These are phyloP conservation scores for Trachythela sp. DNA, from an alignment of 64 coral and sea anemone genomes.

Conservation along the genomic window DNA sequence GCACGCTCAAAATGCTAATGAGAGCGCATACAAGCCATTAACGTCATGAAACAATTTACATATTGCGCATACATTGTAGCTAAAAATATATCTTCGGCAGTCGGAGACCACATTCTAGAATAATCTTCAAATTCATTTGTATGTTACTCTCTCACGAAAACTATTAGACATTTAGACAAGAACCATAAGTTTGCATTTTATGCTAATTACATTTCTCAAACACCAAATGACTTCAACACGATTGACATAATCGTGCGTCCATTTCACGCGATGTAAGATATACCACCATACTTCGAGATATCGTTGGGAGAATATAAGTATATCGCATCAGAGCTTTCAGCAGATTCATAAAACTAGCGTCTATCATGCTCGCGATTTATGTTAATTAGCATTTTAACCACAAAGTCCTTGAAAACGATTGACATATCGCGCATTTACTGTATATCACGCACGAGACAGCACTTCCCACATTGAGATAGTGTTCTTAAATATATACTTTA, in stretches of 20 bases:
- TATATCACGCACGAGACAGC: background rate
- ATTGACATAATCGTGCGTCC: background rate
- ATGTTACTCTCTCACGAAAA: background rate
- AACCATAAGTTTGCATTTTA: background rate
- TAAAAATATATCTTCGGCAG: background rate
- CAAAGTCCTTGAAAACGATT: background rate
- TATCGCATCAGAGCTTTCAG: background rate
- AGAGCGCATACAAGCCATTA: background rate
- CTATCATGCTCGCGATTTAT: background rate
- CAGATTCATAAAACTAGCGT: background rate
- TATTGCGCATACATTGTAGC: background rate
- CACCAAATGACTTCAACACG: background rate
- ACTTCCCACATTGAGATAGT: background rate
- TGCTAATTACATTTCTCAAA: background rate
- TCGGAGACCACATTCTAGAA: background rate
- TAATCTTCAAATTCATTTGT: background rate
- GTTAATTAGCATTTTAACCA: background rate
- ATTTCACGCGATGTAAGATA: background rate
- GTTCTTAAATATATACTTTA: too few relatives aligned
- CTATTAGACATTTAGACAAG: background rate
- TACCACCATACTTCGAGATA: background rate
- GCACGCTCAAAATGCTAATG: background rate
- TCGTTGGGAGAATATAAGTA: background rate
- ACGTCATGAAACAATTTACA: background rate
- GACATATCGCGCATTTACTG: background rate